Percentiles rank a stretch among this genome's conserved stretches.
Evolutionary conservation across 1,140 invertebrate species (phyloP).

Genomic region (Saccostrea cuccullata): DNA sequence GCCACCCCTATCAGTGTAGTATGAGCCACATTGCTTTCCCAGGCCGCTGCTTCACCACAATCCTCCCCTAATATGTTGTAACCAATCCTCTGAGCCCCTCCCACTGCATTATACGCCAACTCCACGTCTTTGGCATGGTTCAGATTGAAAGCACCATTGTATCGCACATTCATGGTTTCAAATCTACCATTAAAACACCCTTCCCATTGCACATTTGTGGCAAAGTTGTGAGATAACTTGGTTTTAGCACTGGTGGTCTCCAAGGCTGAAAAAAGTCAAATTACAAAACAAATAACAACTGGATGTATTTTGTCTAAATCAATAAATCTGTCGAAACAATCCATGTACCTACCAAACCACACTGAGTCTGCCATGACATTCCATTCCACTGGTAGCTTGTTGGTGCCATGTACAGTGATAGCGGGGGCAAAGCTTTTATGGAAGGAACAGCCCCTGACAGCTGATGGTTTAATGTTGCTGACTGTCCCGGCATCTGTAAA

Average conservation of each 20-base stretch:
- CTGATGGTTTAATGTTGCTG: constrained; percentile 61
- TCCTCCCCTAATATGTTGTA: constrained; percentile 64
- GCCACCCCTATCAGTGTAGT: constrained; percentile 43
- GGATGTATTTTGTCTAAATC: neutral
- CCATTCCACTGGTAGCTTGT: constrained; percentile 58
- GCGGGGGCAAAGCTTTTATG: constrained; percentile 69
- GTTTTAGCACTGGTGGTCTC: constrained; percentile 51
- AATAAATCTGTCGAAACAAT: neutral
- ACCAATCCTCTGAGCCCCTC: constrained; percentile 67
- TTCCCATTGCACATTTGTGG: constrained; percentile 62
- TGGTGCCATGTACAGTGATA: constrained; percentile 68
- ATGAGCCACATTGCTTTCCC: constrained; percentile 62
- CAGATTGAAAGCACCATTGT: constrained; percentile 65
- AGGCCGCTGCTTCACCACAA: constrained; percentile 51
- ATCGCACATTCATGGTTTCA: constrained; percentile 62
- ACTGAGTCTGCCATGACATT: constrained; percentile 69
- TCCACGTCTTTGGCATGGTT: constrained; percentile 58
- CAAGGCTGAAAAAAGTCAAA: constrained; percentile 56
- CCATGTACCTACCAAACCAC: constrained; percentile 58
- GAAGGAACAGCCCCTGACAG: constrained; percentile 67
- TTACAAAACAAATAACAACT: neutral
- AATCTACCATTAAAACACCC: constrained; percentile 63
- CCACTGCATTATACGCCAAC: constrained; percentile 67
- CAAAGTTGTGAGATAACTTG: constrained; percentile 65
- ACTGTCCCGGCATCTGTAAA: constrained; percentile 63